Evolutionary conservation across 2,797 vertebrate genomes (phyloP), one percentile per base, ranked within the genome.

Genomic region (Cygnus olor): DNA sequence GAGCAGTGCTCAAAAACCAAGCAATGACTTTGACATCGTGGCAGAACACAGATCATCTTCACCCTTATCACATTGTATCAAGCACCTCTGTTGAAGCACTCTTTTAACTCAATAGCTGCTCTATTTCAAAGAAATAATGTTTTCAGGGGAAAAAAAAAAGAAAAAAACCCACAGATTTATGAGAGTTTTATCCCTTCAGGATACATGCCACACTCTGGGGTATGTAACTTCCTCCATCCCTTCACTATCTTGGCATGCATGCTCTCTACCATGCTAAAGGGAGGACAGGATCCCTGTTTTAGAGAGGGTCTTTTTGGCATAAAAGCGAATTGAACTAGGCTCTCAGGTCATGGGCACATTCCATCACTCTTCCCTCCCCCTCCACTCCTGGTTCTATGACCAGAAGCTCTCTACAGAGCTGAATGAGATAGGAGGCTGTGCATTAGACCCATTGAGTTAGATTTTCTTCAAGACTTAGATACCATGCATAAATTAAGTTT

Each of bases 101-200:
- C 12, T 80, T 83, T 85, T 66, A 66, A 27, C 36, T 79, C n/a
- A 20, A 1, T 15, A 45, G 24, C 36, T 28, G 32, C 24, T 44
- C 21, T 77, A 5, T 21, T 64, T 36, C 28, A 57, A 82, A 66
- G 5, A 85, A 89, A 82, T 73, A 14, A 56, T 6, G 2, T 2
- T 1, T 63, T 77, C 42, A 32, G 38, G 9, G 11, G 1, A 36
- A 27, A 6, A 8, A 10, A 32, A 12, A 25, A 3, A 5, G 2
- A 18, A 1, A 36, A 11, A 11, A 34, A 14, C n/a, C n/a, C n/a
- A 61, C 8, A 8, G 0, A 16, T 69, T 51, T 83, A 3, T 71
- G 32, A 51, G 56, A 10, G 6, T 80, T 78, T 57, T 68, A 20
- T 69, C 32, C 12, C 8, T 80, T 86, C 65, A 61, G 80, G 88